Base-by-base conservation (phyloP, 2,888 invertebrate species). In the Drosophila emarginata region DNA sequence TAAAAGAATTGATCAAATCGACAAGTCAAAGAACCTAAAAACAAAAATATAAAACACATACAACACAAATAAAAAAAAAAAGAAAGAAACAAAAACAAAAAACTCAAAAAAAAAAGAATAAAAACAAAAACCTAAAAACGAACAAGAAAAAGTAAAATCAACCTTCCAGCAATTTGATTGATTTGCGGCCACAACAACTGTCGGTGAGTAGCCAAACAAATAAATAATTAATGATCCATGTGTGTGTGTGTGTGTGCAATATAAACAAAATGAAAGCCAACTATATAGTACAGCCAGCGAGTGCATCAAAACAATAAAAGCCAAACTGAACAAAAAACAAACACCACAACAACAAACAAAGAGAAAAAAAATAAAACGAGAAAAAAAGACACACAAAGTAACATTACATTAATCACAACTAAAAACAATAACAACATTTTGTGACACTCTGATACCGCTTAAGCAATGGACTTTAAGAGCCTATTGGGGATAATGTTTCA, bases 161-260 rank as follows among this genome's bases (percentile, higher is more conserved):
- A 66, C 28, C 18, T 60, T 62, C 50, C 50, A 39, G 60, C 36
- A 62, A 62, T 78, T 76, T 83, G 80, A 80, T 83, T 83, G 83
- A 80, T 82, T 80, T 82, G 71, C 76, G 80, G 74, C 72, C 67
- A 64, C 63, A 68, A 39, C 72, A 64, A 74, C 65, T 72, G 66
- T 76, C 63, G 84, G 81, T 81, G 77, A 81, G 81, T 81, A 80
- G 67, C 63, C 61, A 70, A 67, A 70, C 64, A 76, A 79, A 76
- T 83, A 80, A 81, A 77, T 79, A 79, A 77, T 83, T 79, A 74
- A 84, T 83, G 74, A 74, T 74, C 67, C 71, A 63, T 26, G 26
- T 26, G 26, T 26, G 26, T 26, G 4, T 26, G 68, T 26, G 4
- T 26, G 68, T 70, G 64, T 58, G 60, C 61, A 45, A 45, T 45